These are phyloP conservation scores for Dermatophagoides farinae DNA, from an alignment of 1,140 invertebrate genomes.

Conservation along the genomic window DNA sequence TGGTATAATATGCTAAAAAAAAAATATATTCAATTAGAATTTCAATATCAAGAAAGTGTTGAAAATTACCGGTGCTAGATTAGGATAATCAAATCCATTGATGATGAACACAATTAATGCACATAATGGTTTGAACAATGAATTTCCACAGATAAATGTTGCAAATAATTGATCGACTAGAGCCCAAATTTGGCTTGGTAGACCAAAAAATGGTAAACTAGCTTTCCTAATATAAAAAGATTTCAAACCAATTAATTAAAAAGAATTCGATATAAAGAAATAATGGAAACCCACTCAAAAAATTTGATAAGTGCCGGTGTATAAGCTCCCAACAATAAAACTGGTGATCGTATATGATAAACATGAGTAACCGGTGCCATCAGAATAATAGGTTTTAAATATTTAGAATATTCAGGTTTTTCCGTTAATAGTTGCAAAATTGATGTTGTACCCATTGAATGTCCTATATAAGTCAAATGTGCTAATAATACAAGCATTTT, in stretches of 20 bases:
- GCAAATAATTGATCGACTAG: not conserved
- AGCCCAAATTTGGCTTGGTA: not conserved
- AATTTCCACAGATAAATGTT: constrained; percentile 7
- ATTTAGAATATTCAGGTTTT: constrained; percentile 40
- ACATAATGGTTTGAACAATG: not conserved
- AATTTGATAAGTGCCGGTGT: not conserved
- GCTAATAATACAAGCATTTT: not conserved
- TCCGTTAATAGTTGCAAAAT: constrained; percentile 41
- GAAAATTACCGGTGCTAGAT: not conserved
- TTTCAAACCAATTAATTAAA: not conserved
- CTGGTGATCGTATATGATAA: constrained; percentile 21
- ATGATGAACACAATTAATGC: not conserved
- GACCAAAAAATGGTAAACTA: constrained; percentile 6
- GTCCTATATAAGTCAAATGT: constrained; percentile 2
- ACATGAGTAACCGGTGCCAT: constrained; percentile 45
- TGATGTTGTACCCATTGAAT: constrained; percentile 33
- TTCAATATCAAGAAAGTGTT: not conserved
- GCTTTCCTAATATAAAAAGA: not conserved
- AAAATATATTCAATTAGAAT: not conserved
- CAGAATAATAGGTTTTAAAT: constrained; percentile 31
- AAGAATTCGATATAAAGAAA: too few species aligned
- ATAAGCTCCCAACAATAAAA: constrained; percentile 1
- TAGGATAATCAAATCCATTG: constrained; percentile 5
- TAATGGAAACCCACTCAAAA: not conserved
- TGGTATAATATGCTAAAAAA: not conserved